Evolutionary conservation across 2,888 invertebrate genomes (phyloP), one percentile per base, ranked within the genome.

Genomic region (Reticulitermes lucifugus): DNA sequence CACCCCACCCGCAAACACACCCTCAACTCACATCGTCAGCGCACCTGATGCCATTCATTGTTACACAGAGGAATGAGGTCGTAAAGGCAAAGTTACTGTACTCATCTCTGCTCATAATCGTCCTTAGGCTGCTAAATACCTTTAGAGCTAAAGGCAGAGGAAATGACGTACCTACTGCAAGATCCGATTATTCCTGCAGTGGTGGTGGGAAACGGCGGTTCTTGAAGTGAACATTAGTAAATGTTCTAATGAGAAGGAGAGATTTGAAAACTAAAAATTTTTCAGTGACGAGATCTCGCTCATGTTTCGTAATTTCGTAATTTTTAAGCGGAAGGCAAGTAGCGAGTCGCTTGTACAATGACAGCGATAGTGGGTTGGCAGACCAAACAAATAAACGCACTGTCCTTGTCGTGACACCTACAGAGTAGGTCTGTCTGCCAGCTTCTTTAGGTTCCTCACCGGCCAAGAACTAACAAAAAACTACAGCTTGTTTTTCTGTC

Each of bases 1-100:
- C 29, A 35, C 1, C 60, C 21, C 60, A 6, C 21, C 60, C 21
- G 10, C 21, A 21, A 21, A 60, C 60, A 21, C 60, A 21, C 60
- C 60, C n/a, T 12, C 46, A 46, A 46, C 46, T 46, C 46, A 46
- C 12, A 12, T 65, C 65, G 25, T 5, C 65, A 41, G 73, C 73
- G 41, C 73, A 73, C 73, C 73, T 73, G 73, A 73, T 73, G 41
- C 65, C 73, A 41, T 73, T 25, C 25, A 71, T 71, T 73, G 41
- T 73, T 73, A 73, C 21, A 21, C 73, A 3, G 35, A 25, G 73
- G 21, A 29, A 14, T 41, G 9, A 41, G 41, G 18, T 41, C 73
- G 35, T 73, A 73, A 41, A 10, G 73, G 35, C 73, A 18, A 73
- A 41, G 12, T 73, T 41, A 41, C 73, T 41, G 10, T 41, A 41